Percentiles rank a stretch among this genome's conserved stretches.
These are phyloP conservation scores for Eumerus sabulonum DNA, from an alignment of 2,888 invertebrate genomes.

Conservation along the genomic window DNA sequence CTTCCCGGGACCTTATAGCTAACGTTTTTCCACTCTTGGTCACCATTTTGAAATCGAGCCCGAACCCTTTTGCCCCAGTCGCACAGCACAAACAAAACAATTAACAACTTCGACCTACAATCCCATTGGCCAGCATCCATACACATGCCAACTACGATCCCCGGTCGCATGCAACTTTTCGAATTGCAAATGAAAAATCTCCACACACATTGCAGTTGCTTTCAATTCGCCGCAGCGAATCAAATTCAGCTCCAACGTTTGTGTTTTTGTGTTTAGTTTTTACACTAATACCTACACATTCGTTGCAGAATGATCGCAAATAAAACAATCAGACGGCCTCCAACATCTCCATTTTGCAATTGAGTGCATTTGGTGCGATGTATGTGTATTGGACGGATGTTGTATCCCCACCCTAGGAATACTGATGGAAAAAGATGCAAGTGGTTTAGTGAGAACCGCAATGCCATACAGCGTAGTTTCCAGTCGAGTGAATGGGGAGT, in stretches of 20 bases:
- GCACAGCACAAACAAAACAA: not conserved
- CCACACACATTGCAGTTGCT: constrained; percentile 31
- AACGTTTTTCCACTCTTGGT: no score
- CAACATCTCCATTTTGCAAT: constrained; percentile 56
- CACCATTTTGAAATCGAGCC: no score
- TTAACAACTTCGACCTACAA: constrained; percentile 12
- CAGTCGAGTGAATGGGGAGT: not conserved
- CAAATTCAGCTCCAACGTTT: constrained; percentile 25
- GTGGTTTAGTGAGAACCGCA: no score
- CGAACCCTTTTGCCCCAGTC: no score
- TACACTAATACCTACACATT: constrained; percentile 37
- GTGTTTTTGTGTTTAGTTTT: constrained; percentile 2
- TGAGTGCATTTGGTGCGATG: constrained; percentile 30
- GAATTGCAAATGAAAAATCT: constrained; percentile 9
- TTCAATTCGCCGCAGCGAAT: constrained; percentile 62
- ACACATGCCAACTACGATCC: constrained; percentile 15
- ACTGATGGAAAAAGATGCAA: no score
- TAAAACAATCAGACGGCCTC: constrained; percentile 20
- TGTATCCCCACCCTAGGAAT: no score
- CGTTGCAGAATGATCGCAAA: constrained; percentile 10
- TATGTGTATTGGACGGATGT: no score
- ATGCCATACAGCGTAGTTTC: no score
- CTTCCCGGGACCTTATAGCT: no score
- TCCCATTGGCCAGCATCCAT: constrained; percentile 48
- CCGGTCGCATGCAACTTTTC: constrained; percentile 10